phyloP scores from a whole-genome alignment of 2,888 invertebrate genomes.

The Tenthredo amoena region DNA sequence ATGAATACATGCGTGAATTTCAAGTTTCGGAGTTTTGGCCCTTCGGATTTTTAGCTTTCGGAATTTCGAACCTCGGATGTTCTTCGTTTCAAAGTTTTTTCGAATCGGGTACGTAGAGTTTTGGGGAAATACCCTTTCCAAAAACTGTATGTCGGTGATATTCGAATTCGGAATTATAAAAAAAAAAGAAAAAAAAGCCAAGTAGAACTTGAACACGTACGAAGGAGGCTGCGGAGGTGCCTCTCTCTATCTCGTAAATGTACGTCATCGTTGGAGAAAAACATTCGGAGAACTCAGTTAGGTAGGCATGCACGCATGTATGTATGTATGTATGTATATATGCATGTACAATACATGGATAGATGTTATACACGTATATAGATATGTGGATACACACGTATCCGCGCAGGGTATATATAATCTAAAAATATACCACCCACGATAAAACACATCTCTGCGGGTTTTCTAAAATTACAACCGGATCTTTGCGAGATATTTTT shows the following conservation, averaged over 20 bases:
- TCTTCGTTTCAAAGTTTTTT: too few relatives aligned
- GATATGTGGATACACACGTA: not conserved
- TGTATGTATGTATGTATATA: not conserved
- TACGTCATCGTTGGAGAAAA: constrained; percentile 7
- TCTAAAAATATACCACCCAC: constrained; percentile 47
- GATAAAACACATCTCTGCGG: constrained; percentile 45
- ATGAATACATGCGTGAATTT: too few relatives aligned
- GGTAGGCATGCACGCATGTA: not conserved
- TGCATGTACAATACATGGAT: not conserved
- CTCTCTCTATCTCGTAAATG: not conserved
- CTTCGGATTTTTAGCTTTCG: too few relatives aligned
- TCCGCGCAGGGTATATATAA: not conserved
- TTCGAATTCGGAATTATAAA: too few relatives aligned
- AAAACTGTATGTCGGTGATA: too few relatives aligned
- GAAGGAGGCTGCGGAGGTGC: not conserved
- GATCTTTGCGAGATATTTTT: constrained; percentile 30
- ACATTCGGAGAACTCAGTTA: not conserved
- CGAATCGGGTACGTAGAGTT: too few relatives aligned
- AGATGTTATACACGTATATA: not conserved
- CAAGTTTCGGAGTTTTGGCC: too few relatives aligned
- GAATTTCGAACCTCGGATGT: too few relatives aligned
- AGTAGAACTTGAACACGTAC: not conserved
- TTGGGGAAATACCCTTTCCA: too few relatives aligned
- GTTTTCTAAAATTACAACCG: constrained; percentile 48
- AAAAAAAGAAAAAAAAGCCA: too few relatives aligned